Conservation (phyloP, 2,113 vertebrate genomes). For the Oxygymnocypris stewartii region DNA sequence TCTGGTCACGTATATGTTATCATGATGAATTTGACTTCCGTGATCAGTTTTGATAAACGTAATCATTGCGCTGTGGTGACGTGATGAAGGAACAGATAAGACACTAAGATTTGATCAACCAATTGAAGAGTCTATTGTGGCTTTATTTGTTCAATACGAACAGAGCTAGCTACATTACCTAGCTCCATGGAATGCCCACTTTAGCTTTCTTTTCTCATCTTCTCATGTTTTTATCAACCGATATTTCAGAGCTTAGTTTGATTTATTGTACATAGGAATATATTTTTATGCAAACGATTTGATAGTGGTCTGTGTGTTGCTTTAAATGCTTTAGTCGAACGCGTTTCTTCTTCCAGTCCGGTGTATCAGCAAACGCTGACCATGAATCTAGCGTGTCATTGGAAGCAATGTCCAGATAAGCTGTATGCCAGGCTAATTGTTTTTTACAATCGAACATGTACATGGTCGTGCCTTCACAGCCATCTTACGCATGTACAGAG, state of each 20-base stretch:
- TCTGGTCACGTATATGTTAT: constrained; percentile 40
- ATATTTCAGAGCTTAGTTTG: constrained; percentile 39
- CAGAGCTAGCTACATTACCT: constrained; percentile 20
- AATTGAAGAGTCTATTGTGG: not conserved
- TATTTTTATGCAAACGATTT: constrained; percentile 54
- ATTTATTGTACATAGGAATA: constrained; percentile 59
- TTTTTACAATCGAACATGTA: constrained; percentile 29
- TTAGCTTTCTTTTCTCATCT: constrained; percentile 2
- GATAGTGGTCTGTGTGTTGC: constrained; percentile 22
- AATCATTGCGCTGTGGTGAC: not conserved
- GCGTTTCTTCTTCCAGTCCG: constrained; percentile 41
- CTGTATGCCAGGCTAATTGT: constrained; percentile 28
- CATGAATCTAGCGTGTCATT: constrained; percentile 30
- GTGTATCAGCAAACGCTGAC: constrained; percentile 13
- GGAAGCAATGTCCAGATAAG: constrained; percentile 34
- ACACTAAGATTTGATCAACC: not conserved
- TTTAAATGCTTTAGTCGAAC: constrained; percentile 33
- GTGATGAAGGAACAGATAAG: constrained; percentile 16
- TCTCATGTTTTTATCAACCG: constrained; percentile 34
- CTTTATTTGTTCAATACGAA: not conserved
- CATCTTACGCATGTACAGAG: constrained; percentile 18
- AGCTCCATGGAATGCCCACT: not conserved
- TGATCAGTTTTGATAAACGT: constrained; percentile 30
- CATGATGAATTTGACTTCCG: not conserved
- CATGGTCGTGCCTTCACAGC: constrained; percentile 43